Percentiles rank a stretch among this genome's conserved stretches.
Evolutionary conservation across 2,113 vertebrate species (phyloP).

Genomic region (Trogon surrucura): DNA sequence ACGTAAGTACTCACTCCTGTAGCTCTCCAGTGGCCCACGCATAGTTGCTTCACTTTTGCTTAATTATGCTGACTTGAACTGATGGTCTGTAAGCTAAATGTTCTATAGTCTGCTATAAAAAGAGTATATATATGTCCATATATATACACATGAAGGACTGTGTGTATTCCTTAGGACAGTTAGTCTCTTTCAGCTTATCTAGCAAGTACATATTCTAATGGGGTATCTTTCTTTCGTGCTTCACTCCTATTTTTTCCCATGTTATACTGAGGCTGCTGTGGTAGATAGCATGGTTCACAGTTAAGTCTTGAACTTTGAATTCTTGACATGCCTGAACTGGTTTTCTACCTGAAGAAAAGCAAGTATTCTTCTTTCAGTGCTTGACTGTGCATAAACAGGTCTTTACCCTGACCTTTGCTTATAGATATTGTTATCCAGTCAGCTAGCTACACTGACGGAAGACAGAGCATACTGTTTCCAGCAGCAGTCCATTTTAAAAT

Average conservation of each 20-base stretch:
- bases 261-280: background rate
- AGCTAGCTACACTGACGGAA: background rate
- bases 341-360: constrained; percentile 55
- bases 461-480: background rate
- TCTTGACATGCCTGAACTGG: constrained; percentile 73
- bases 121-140: background rate
- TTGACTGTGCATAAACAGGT: constrained; percentile 55
- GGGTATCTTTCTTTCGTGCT: background rate
- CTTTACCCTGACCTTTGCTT: constrained; percentile 33
- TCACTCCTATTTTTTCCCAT: background rate
- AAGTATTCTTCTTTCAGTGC: constrained; percentile 35
- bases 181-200: background rate
- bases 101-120: background rate
- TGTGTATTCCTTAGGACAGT: background rate
- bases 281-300: constrained; percentile 10
- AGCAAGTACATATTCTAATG: background rate
- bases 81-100: background rate
- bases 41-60: background rate
- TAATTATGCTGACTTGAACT: background rate
- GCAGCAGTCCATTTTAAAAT: background rate
- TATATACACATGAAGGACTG: background rate
- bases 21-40: background rate
- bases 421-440: background rate
- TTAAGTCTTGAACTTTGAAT: constrained; percentile 69
- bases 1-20: rapidly evolving